These are phyloP conservation scores for Xenentodon cancila DNA, from an alignment of 2,797 vertebrate genomes.

Conservation along the genomic window DNA sequence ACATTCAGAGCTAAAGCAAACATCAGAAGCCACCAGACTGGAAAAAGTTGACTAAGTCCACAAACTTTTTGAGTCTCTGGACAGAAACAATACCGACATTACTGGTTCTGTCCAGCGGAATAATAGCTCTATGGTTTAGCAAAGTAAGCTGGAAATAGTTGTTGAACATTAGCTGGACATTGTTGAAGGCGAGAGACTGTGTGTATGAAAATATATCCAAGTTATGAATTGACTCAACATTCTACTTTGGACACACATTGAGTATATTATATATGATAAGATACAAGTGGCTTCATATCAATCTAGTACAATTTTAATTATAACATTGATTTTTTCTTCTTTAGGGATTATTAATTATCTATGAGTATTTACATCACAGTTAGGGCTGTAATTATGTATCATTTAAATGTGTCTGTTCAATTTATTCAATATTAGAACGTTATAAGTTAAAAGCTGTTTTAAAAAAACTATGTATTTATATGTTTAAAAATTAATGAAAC, in stretches of 20 bases:
- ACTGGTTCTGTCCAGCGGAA: slow-evolving; percentile 45
- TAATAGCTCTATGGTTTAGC: slow-evolving; percentile 28
- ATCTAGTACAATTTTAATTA: too few species aligned
- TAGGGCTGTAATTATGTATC: background rate
- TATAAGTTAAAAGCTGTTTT: background rate
- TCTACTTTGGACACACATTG: too few species aligned
- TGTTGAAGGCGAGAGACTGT: background rate
- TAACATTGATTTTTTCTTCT: too few species aligned
- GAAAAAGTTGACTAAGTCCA: slow-evolving; percentile 82
- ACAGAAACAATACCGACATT: slow-evolving; percentile 68
- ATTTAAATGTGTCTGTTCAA: slow-evolving; percentile 6
- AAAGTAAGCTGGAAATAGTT: slow-evolving; percentile 31
- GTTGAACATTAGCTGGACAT: too few species aligned
- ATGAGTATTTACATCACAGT: too few species aligned
- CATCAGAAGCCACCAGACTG: slow-evolving; percentile 83
- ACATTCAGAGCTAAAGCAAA: slow-evolving; percentile 81
- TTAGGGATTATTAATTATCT: too few species aligned
- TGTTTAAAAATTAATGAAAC: background rate
- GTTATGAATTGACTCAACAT: background rate
- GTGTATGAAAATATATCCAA: slow-evolving; percentile 3
- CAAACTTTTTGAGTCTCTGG: slow-evolving; percentile 73
- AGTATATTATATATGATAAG: too few species aligned
- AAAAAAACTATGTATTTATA: background rate
- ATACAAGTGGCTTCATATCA: too few species aligned
- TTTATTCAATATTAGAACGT: background rate